Evolutionary conservation across 1,140 invertebrate genomes (phyloP).

Genomic region (Portunus trituberculatus): DNA sequence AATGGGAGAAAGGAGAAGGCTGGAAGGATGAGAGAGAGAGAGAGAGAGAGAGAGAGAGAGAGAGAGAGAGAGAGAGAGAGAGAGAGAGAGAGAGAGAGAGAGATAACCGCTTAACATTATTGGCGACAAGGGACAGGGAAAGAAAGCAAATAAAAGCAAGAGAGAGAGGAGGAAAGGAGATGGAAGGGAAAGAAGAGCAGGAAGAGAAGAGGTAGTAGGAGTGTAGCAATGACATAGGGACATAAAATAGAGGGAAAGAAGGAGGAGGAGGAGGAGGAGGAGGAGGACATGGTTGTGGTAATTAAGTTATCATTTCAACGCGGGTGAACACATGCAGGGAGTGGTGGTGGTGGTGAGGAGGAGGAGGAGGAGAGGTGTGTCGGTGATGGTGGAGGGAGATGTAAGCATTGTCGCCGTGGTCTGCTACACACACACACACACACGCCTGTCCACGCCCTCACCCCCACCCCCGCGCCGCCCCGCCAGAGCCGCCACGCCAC

Average conservation of each 20-base stretch:
- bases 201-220: background rate
- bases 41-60: no score
- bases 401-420: background rate
- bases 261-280: background rate
- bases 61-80: no score
- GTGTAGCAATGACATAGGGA: no score
- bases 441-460: background rate
- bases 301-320: background rate
- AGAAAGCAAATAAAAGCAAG: background rate
- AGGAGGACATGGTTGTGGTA: background rate
- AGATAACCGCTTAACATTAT: background rate
- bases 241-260: background rate
- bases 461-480: background rate
- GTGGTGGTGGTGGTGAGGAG: background rate
- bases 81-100: background rate
- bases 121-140: background rate
- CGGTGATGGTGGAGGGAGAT: background rate
- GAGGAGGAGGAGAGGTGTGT: background rate
- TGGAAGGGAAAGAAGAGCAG: background rate
- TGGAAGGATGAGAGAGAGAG: no score
- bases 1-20: no score
- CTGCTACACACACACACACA: conserved; percentile 1
- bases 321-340: background rate
- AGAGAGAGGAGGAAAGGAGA: background rate
- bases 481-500: background rate